A percentile compares a stretch with the other conserved stretches of the same genome.
Conservation (phyloP, 1,140 invertebrate genomes). For the Drosophila neocordata region DNA sequence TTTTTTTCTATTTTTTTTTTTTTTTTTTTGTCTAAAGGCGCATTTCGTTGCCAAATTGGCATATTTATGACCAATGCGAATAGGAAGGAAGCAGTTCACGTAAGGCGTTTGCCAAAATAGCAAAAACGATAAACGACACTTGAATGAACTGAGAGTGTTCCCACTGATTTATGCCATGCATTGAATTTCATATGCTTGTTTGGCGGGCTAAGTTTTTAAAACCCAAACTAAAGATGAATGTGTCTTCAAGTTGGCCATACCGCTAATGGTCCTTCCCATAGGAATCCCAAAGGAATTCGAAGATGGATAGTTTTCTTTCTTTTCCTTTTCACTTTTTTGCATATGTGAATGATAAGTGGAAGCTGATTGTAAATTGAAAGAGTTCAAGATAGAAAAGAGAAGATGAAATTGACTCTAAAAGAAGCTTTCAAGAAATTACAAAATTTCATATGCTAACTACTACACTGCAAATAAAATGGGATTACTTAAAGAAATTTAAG, state of each 20-base stretch:
- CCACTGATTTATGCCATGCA: conserved; percentile 46
- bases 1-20: not conserved
- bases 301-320: conserved; percentile 54
- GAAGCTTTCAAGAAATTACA: no score
- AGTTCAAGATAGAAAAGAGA: not conserved
- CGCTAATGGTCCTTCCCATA: conserved; percentile 54
- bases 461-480: no score
- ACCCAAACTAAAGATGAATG: conserved; percentile 46
- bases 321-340: conserved; percentile 18
- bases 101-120: conserved; percentile 66
- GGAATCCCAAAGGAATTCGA: conserved; percentile 35
- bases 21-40: conserved; percentile 1
- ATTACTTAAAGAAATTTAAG: no score
- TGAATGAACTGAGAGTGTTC: conserved; percentile 63
- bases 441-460: no score
- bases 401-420: no score
- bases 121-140: conserved; percentile 77
- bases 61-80: conserved; percentile 63
- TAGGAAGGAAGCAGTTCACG: conserved; percentile 49
- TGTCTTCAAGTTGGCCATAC: conserved; percentile 49
- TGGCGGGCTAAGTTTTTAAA: conserved; percentile 23
- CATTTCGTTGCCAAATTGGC: conserved; percentile 62
- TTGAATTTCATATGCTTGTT: conserved; percentile 6
- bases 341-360: conserved; percentile 2
- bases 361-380: conserved; percentile 2